Base-by-base conservation (phyloP, 2,113 vertebrate genomes). In the Ceyx cyanopectus region DNA sequence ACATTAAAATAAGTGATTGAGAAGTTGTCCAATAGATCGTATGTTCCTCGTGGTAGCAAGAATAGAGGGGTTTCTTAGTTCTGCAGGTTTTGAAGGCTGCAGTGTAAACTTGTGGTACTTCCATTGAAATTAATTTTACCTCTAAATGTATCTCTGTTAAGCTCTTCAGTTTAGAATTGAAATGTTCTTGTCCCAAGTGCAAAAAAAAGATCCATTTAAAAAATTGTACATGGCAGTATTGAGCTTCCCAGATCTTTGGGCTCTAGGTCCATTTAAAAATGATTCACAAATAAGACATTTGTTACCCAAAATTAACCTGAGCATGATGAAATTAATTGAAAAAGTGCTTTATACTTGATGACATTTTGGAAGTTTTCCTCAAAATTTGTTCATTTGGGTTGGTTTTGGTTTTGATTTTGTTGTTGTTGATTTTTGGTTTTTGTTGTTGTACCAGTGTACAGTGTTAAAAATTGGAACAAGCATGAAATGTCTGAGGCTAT, bases 1-100 rank as follows among this genome's bases (percentile, higher is more conserved):
- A 87, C 79, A 81, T 85, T 89, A 85, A 94, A 95, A 92, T 94
- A 93, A 89, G 86, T 95, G 92, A 81, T 56, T 94, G 80, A 88
- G 58, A 85, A 88, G 90, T 81, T 87, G 73, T 72, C 87, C 81
- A 93, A 94, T 94, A 77, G 77, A 56, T 94, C 81, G 7, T 90
- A 91, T 86, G 81, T 80, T 90, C 63, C 73, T 86, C 62, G 77
- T 50, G 53, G 70, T 43, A 37, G 57, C 66, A 93, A 90, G 90
- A 89, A 94, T 89, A 81, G 87, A 24, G 50, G 56, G 37, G 37
- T 88, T 91, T 96, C 87, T 93, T 86, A 65, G 89, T 65, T 68
- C 62, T 68, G 87, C 57, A 81, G 79, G 68, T 89, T 93, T 92
- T 62, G 84, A 90, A 90, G 90, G 54, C 69, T 90, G 69, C 75